phyloP scores from a whole-genome alignment of 2,888 invertebrate genomes.

The Laothoe populi region DNA sequence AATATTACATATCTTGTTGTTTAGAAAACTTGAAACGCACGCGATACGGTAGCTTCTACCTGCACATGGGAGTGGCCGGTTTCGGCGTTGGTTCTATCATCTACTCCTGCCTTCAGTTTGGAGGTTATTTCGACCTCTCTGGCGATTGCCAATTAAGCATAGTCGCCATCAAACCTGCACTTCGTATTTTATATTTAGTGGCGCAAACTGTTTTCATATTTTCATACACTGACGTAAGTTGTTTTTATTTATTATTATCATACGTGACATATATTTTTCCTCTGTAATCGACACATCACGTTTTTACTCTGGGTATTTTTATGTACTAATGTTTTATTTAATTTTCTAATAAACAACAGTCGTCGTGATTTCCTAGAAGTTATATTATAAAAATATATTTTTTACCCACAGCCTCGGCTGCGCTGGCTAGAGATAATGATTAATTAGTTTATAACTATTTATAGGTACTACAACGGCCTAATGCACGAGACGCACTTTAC shows the following conservation, averaged over 20 bases:
- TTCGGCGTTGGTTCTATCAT: conserved; percentile 90
- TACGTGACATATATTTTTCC: conserved; percentile 17
- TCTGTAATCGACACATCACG: conserved; percentile 27
- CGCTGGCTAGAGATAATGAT: too few relatives aligned
- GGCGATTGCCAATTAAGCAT: conserved; percentile 85
- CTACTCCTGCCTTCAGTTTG: conserved; percentile 89
- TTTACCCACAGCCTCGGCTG: too few relatives aligned
- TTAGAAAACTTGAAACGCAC: conserved; percentile 64
- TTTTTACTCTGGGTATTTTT: conserved; percentile 7
- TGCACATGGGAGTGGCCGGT: conserved; percentile 86
- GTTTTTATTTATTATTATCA: background rate
- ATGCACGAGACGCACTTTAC: too few relatives aligned
- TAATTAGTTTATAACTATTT: too few relatives aligned
- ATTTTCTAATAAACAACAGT: conserved; percentile 6
- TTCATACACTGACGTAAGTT: conserved; percentile 87
- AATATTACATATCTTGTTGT: conserved; percentile 30
- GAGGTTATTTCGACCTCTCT: conserved; percentile 88
- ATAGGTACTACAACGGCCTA: too few relatives aligned
- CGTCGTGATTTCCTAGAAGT: conserved; percentile 11
- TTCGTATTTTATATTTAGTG: conserved; percentile 87
- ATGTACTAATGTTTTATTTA: background rate
- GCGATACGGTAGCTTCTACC: conserved; percentile 86
- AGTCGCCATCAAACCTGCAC: conserved; percentile 86
- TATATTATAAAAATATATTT: too few relatives aligned
- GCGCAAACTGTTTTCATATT: conserved; percentile 90